Evolutionary conservation across 2,888 invertebrate genomes (phyloP), one percentile per base, ranked within the genome.

Genomic region (Bembecia ichneumoniformis): DNA sequence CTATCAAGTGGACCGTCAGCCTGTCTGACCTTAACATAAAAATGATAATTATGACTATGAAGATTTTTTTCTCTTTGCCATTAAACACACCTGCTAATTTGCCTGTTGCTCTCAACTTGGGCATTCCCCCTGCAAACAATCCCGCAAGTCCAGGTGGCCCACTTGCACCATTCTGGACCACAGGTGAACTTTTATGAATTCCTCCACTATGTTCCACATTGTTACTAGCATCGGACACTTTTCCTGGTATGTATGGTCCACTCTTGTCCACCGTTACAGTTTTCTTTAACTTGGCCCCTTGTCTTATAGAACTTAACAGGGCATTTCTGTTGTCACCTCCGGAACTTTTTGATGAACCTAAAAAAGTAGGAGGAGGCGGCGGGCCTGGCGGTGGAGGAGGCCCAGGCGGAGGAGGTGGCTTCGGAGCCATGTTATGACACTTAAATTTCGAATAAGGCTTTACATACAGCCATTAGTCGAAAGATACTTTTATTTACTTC

Each of bases 211-310:
- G 76, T 51, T 76, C 72, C 1, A 70, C 63, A 20, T 77, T 75
- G 63, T 78, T 82, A 2, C 81, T 80, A 47, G 74, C 66, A 67
- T 70, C 71, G 55, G 79, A 62, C 56, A 71, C 81, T 77, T 88
- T 90, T 79, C 95, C 94, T 60, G 91, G 86, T 58, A 96, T 83
- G 47, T 90, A 74, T 0, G 97, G 97, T 48, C 91, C 93, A 90
- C 97, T 97, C 79, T 95, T 94, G 74, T 97, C 97, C 64, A 94
- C 92, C n/a, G 96, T 96, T 0, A 92, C 92, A 49, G 96, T 89
- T 82, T 96, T 96, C 77, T 94, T 96, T 58, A 97, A 82, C 64
- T 90, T 90, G 48, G 92, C 82, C 51, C 96, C 97, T 74, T 93
- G 92, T 63, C 95, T 91, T 64, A 97, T 97, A 10, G 95, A 94